Percentiles rank a stretch among this genome's conserved stretches.
Conservation (phyloP, 2,797 vertebrate species). For the Pipistrellus pygmaeus region DNA sequence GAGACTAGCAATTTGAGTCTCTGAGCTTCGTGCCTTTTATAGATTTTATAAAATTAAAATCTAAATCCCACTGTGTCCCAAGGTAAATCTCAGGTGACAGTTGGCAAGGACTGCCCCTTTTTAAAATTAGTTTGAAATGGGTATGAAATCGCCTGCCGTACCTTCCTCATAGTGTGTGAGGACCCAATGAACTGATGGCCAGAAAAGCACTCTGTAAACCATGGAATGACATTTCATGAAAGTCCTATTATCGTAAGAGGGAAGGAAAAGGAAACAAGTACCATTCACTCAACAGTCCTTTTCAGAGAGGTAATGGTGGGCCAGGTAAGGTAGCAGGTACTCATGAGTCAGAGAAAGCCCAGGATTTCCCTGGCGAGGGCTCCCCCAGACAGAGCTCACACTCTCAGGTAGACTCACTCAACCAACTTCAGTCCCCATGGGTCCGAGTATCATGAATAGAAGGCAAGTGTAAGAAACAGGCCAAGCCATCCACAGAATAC, state of each 20-base stretch:
- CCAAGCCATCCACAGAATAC: background rate
- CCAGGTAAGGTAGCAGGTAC: background rate
- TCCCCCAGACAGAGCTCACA: background rate
- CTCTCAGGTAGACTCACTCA: background rate
- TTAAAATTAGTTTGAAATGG: background rate
- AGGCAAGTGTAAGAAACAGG: background rate
- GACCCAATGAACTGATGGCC: background rate
- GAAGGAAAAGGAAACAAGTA: background rate
- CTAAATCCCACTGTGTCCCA: constrained; percentile 15
- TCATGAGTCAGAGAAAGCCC: background rate
- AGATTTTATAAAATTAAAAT: background rate
- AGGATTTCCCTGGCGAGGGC: background rate
- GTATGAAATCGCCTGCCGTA: background rate
- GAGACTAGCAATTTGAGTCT: background rate
- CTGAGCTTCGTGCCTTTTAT: background rate
- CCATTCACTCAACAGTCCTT: background rate
- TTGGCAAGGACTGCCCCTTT: background rate
- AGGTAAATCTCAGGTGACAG: background rate
- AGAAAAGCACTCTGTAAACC: fast-evolving
- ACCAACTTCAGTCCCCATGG: background rate
- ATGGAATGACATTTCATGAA: background rate
- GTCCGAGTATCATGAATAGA: background rate
- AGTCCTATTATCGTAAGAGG: background rate
- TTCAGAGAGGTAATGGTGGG: background rate
- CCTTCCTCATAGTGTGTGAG: background rate